Evolutionary conservation across 2,113 vertebrate genomes (phyloP).

Genomic region (Turdus rufiventris): DNA sequence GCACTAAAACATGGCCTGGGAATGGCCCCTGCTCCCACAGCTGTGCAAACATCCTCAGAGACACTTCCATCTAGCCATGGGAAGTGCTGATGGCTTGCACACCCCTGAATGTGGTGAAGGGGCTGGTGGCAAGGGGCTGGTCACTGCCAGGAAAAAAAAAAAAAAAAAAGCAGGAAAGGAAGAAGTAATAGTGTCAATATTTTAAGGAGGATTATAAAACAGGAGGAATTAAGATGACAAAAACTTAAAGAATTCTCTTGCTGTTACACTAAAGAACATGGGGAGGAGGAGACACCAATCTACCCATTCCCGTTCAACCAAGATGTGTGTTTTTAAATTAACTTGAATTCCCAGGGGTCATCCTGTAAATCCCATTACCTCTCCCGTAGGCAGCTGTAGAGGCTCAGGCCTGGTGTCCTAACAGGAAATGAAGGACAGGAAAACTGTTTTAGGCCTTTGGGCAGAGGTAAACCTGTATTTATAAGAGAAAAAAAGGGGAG

Average conservation of each 20-base stretch:
- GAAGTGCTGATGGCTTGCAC: background rate
- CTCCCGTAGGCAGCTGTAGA: background rate
- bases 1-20: background rate
- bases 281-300: background rate
- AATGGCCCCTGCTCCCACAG: background rate
- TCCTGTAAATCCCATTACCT: background rate
- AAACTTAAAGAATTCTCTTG: background rate
- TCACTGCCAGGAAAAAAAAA: background rate
- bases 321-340: background rate
- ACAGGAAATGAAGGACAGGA: background rate
- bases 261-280: background rate
- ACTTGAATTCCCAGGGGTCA: background rate
- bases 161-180: background rate
- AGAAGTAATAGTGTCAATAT: background rate
- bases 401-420: accelerated
- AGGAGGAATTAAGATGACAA: background rate
- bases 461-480: background rate
- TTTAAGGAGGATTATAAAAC: background rate
- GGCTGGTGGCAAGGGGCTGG: background rate
- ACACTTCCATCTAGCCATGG: background rate
- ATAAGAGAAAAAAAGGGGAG: background rate
- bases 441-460: background rate
- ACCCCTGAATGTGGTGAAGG: background rate
- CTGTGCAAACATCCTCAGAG: constrained; percentile 30
- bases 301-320: background rate